Evolutionary conservation across 2,888 invertebrate genomes (phyloP), one percentile per base, ranked within the genome.

Genomic region (Agriopis aurantiaria): DNA sequence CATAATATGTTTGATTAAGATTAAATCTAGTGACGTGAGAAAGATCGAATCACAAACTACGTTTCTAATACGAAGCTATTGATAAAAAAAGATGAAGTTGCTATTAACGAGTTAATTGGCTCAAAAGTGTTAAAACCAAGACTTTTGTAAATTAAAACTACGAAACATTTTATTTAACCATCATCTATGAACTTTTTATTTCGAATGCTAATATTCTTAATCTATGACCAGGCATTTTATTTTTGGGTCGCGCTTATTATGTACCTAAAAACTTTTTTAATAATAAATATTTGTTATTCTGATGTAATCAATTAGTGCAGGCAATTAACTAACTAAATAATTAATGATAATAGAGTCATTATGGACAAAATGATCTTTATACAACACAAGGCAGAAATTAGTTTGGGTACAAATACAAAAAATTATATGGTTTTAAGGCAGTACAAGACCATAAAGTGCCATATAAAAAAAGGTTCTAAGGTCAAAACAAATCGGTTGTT

Each of bases 401-500:
- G 8, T 40, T 40, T 56, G 6, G 4, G 10, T 3, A 5, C 5
- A 4, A 17, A 17, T 7, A n/a, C 11, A 40, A 6, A 17, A 9
- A n/a, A n/a, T n/a, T 14, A n/a, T 14, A 49, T 14, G n/a, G 1
- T 43, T 40, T 23, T 59, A 64, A 65, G 41, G 53, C 43, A 17
- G 33, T 56, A 52, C 12, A 41, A 62, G 62, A 43, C 11, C 57
- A 59, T 63, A 58, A 68, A 68, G 43, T 56, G 49, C 68, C 68
- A 56, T 72, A 60, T 66, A 72, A 69, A 62, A n/a, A 69, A 69
- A 65, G 62, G 61, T 68, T 68, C 48, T 72, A 57, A 68, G 74
- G 73, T 68, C 71, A 73, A 70, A 66, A 70, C 60, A 77, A 76
- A 75, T 75, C 73, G 79, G 77, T 78, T 78, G 76, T 78, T 77